Percentiles rank a stretch among this genome's conserved stretches.
phyloP scores from a whole-genome alignment of 2,888 invertebrate species.

The Troides oblongomaculatus region DNA sequence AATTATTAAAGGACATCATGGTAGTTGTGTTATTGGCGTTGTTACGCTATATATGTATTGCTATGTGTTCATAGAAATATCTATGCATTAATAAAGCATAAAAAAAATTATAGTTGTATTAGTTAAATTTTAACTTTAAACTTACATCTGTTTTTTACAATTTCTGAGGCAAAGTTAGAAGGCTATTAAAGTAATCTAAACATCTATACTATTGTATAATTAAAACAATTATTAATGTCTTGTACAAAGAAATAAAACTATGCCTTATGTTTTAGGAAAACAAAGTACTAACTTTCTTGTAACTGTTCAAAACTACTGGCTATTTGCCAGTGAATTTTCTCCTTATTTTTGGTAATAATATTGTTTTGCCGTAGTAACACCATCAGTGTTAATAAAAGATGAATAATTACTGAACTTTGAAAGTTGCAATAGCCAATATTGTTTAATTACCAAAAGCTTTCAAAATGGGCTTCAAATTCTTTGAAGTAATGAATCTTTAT shows the following conservation, averaged over 20 bases:
- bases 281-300: neutral
- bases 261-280: neutral
- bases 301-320: neutral
- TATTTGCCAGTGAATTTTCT: constrained; percentile 4
- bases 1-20: no score
- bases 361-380: neutral
- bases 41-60: no score
- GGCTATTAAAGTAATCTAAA: no score
- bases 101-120: no score
- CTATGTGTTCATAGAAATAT: no score
- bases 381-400: constrained; percentile 9
- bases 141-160: no score
- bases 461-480: neutral
- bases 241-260: neutral
- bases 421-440: neutral
- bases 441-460: neutral
- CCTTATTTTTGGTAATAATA: neutral
- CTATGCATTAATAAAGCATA: no score
- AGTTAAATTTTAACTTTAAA: no score
- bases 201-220: no score
- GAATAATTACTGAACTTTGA: neutral
- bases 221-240: neutral
- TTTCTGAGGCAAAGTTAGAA: no score
- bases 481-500: neutral
- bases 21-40: no score